Evolutionary conservation across 2,113 vertebrate genomes (phyloP), one percentile per base, ranked within the genome.

Genomic region (Rattus rattus): DNA sequence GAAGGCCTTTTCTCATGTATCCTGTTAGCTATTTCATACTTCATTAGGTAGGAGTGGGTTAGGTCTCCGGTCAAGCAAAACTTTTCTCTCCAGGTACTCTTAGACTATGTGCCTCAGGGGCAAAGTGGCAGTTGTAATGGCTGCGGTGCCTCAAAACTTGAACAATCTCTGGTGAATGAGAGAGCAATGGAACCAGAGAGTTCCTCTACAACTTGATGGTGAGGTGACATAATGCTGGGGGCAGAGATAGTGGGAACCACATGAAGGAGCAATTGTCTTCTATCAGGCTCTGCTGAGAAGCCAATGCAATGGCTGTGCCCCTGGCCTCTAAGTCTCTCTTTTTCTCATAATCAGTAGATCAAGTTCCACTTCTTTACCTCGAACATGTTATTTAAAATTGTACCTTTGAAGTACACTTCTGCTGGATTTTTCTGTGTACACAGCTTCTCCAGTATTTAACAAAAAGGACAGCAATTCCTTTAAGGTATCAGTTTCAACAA

Each of bases 371-470:
- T 69, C 63, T 72, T 88, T 72, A 83, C 33, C 26, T 63, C 49
- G 19, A 93, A 76, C 52, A 22, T n/a, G 11, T 91, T 76, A 54
- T 81, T 97, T 49, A 86, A 13, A 88, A 72, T 47, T n/a, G 39
- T 80, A 70, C 20, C 84, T 80, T 85, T 88, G 26, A 56, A 67
- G 28, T 59, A 80, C 39, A 43, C 88, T 67, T 36, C 49, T 69
- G 72, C 76, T 65, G 49, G 7, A 36, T 67, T 90, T 75, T 24
- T 59, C 63, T 79, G 26, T 69, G 24, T 59, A 72, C 28, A 16
- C 47, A 1, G 26, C 61, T 84, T 94, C 76, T 90, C 7, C n/a
- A 30, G 36, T 72, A 30, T 36, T 89, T 69, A 90, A 79, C 20
- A 63, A 75, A 84, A 76, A 80, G 7, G 70, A 47, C 0, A 65